Conservation (phyloP, 2,113 vertebrate species). For the Micromys minutus region DNA sequence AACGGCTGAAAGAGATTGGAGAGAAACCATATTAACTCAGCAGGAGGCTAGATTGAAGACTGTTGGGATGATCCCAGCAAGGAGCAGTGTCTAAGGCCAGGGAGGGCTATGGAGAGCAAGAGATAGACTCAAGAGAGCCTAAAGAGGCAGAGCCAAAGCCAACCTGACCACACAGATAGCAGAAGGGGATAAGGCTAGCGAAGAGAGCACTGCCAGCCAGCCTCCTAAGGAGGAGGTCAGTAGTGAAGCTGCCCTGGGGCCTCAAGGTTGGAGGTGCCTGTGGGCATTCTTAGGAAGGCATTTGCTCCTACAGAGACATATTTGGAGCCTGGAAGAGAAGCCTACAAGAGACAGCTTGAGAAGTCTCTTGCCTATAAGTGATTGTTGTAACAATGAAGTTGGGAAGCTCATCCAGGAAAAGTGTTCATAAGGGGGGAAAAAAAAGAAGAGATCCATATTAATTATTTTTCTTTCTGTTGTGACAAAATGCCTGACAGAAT, state of each 20-base stretch:
- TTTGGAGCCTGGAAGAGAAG: background rate
- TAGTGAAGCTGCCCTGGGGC: too few species aligned
- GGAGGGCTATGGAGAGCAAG: background rate
- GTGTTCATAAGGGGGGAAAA: background rate
- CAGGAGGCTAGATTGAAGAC: background rate
- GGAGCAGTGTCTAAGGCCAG: background rate
- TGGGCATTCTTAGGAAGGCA: background rate
- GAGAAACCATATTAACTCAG: background rate
- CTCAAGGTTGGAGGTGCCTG: background rate
- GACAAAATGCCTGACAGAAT: background rate
- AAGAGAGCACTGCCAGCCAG: background rate
- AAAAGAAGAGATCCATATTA: background rate
- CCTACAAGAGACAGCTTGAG: background rate
- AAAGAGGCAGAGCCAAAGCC: background rate
- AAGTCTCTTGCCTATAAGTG: background rate
- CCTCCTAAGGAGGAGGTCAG: background rate
- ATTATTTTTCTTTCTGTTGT: background rate
- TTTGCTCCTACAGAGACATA: too few species aligned
- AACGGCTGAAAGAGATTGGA: background rate
- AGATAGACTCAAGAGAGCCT: background rate
- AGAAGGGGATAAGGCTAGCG: background rate
- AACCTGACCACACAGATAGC: too few species aligned
- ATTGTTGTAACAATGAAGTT: background rate
- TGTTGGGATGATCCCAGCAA: background rate
- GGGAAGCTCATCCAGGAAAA: background rate